Conservation (phyloP, 92 coral and sea anemone species). For the Porites rus region DNA sequence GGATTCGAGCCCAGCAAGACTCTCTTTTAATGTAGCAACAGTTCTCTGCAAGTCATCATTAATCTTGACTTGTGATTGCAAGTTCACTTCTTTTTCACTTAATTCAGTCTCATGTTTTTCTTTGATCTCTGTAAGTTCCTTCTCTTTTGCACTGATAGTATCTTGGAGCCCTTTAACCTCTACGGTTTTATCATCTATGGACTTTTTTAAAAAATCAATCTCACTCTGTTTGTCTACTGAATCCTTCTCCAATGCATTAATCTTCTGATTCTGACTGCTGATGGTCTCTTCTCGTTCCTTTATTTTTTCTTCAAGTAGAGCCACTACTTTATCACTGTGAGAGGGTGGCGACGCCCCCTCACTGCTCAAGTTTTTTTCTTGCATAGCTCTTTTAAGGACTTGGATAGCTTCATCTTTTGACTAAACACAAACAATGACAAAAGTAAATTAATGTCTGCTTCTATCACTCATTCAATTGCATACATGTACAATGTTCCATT, state of each 20-base stretch:
- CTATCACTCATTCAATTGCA: too few relatives aligned
- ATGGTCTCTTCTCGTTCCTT: constrained; percentile 82
- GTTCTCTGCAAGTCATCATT: constrained; percentile 41
- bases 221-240: constrained; percentile 49
- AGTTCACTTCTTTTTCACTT: constrained; percentile 60
- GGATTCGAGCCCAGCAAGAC: constrained; percentile 46
- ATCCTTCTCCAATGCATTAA: constrained; percentile 66
- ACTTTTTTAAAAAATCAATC: constrained; percentile 41
- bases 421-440: constrained; percentile 39
- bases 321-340: constrained; percentile 81
- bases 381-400: constrained; percentile 90
- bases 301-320: constrained; percentile 85
- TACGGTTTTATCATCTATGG: constrained; percentile 17
- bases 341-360: constrained; percentile 70
- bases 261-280: constrained; percentile 56
- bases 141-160: constrained; percentile 21
- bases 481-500: too few relatives aligned
- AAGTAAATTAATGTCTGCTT: too few relatives aligned
- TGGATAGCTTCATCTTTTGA: constrained; percentile 98
- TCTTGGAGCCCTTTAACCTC: constrained; percentile 25
- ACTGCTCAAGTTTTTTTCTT: constrained; percentile 85
- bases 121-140: constrained; percentile 48
- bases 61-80: constrained; percentile 30
- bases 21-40: constrained; percentile 43
- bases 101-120: constrained; percentile 80